Evolutionary conservation across 2,113 vertebrate species (phyloP), one percentile per base, ranked within the genome.

Genomic region (Illadopsis cleaveri): DNA sequence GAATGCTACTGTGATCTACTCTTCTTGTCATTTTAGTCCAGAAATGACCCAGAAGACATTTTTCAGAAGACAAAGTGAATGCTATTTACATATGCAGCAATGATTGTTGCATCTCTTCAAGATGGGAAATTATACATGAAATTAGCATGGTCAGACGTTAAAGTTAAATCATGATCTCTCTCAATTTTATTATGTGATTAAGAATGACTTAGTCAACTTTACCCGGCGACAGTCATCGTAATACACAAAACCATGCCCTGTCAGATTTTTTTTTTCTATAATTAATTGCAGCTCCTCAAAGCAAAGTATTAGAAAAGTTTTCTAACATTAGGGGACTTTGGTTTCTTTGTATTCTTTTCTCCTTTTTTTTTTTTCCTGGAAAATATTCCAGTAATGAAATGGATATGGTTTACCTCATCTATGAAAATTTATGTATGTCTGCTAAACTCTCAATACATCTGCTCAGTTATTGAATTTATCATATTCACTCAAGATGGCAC

Each of bases 381-480:
- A 37, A 69, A 45, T 57, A 72, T 89, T 75, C 16, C n/a, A 75
- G 22, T 84, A 89, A 94, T 90, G 58, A 97, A 97, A 96, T 72
- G 18, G 50, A 54, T 95, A 80, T 76, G 73, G 54, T 95, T 95
- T 78, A 92, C 53, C 47, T 95, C 85, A 94, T 87, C 78, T 95
- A 81, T 62, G 82, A 97, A 97, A 96, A 91, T 75, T 15, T 51
- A 87, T 70, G 6, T 25, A 82, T 96, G 91, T 96, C 95, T 98
- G 90, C 86, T 96, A 82, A 69, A 87, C 51, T 96, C 94, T 77
- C 80, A 80, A 25, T 92, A 78, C 84, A 93, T 97, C 95, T 98
- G 75, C 95, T 97, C 82, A 88, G 83, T 69, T 97, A 61, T 44
- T 96, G 77, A 95, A 77, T 86, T 97, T 97, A 70, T 96, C 86